Conservation (phyloP, 1,140 invertebrate species). For the Sogatella furcifera region DNA sequence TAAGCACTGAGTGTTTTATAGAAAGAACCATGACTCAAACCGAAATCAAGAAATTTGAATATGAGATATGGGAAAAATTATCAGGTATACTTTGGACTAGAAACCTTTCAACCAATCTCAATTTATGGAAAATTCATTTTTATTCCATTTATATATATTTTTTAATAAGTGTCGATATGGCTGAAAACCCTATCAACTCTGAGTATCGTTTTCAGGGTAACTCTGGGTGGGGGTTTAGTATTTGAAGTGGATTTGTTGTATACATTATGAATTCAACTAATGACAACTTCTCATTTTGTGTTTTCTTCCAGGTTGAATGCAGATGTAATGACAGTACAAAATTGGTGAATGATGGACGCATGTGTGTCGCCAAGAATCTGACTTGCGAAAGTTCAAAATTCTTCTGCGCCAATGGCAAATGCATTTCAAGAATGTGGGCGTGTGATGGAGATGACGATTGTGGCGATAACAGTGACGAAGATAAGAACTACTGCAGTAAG, state of each 20-base stretch:
- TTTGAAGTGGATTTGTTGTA: neutral
- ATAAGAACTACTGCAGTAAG: constrained; percentile 79
- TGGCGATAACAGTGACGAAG: constrained; percentile 89
- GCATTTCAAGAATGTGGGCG: constrained; percentile 90
- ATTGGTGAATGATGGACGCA: constrained; percentile 82
- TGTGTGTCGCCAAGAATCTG: constrained; percentile 79
- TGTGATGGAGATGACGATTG: constrained; percentile 92
- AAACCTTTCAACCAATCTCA: too few relatives aligned
- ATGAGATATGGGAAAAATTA: too few relatives aligned
- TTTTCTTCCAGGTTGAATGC: constrained; percentile 53
- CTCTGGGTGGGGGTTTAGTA: too few relatives aligned
- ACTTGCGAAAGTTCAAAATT: constrained; percentile 86
- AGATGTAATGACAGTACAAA: constrained; percentile 76
- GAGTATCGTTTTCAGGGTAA: too few relatives aligned
- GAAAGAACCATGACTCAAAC: too few relatives aligned
- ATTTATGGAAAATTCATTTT: too few relatives aligned
- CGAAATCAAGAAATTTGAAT: too few relatives aligned
- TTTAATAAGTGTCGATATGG: too few relatives aligned
- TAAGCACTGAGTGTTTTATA: too few relatives aligned
- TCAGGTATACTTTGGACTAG: too few relatives aligned
- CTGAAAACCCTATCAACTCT: too few relatives aligned
- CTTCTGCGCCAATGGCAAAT: constrained; percentile 87
- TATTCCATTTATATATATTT: too few relatives aligned
- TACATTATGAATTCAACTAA: neutral
- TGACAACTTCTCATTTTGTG: neutral